Percentiles rank a stretch among this genome's conserved stretches.
Conservation (phyloP, 2,113 vertebrate genomes). For the Gymnocephalus cernua region DNA sequence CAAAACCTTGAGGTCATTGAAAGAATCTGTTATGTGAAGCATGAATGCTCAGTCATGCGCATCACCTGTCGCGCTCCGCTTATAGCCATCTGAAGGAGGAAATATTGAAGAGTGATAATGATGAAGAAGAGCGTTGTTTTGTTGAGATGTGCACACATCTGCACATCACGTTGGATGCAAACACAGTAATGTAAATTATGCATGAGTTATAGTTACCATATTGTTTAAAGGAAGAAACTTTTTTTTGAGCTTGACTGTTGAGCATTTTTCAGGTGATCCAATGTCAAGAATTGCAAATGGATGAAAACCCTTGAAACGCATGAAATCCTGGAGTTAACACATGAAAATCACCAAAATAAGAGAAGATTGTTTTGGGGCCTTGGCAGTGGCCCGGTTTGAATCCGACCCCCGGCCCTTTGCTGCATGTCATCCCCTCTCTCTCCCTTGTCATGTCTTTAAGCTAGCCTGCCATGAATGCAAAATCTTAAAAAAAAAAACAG, state of each 20-base stretch:
- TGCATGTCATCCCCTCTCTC: too few species aligned
- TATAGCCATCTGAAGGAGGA: background rate
- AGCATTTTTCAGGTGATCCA: background rate
- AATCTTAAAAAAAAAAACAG: too few species aligned
- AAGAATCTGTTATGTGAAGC: constrained; percentile 39
- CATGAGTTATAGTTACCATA: too few species aligned
- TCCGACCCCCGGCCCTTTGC: too few species aligned
- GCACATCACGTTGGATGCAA: too few species aligned
- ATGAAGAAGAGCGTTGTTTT: too few species aligned
- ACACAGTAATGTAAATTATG: too few species aligned
- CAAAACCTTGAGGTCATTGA: constrained; percentile 56
- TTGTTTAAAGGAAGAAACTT: background rate
- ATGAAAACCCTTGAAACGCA: background rate
- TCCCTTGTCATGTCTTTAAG: too few species aligned
- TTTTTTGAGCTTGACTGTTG: background rate
- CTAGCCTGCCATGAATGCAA: too few species aligned
- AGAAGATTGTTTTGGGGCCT: background rate
- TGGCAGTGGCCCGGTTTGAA: too few species aligned
- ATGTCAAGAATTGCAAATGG: background rate
- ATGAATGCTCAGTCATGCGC: constrained; percentile 49
- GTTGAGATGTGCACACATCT: too few species aligned
- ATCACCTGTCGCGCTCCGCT: constrained; percentile 13
- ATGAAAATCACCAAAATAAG: background rate
- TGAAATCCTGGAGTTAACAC: background rate
- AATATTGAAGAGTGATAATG: constrained; percentile 28